These are phyloP conservation scores for Ramazzottius varieornatus DNA, from an alignment of 2,888 invertebrate genomes.

Conservation along the genomic window DNA sequence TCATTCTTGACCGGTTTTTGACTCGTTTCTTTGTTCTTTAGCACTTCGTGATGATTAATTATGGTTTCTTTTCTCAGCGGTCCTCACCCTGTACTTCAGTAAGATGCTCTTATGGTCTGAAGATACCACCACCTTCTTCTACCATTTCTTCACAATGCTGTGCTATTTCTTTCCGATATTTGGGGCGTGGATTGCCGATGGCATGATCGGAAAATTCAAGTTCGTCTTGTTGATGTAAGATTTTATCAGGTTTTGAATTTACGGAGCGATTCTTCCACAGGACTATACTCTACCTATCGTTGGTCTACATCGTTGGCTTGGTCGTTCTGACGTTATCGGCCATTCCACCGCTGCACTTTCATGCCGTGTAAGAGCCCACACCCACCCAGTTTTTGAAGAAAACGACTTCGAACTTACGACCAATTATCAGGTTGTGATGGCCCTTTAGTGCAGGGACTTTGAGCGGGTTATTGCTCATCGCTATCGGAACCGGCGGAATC, in stretches of 20 bases:
- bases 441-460: slow-evolving; percentile 31
- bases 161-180: slow-evolving; percentile 64
- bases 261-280: slow-evolving; percentile 18
- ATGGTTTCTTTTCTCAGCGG: slow-evolving; percentile 35
- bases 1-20: background rate
- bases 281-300: slow-evolving; percentile 63
- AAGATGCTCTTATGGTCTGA: slow-evolving; percentile 44
- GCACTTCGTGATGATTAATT: background rate
- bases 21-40: background rate
- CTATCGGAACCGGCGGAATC: slow-evolving; percentile 73
- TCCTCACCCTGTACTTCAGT: slow-evolving; percentile 60
- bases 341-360: slow-evolving; percentile 15
- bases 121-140: slow-evolving; percentile 52
- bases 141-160: slow-evolving; percentile 62
- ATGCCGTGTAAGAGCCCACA: background rate
- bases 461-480: slow-evolving; percentile 43
- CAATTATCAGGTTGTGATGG: no score
- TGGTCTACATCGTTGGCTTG: slow-evolving; percentile 61
- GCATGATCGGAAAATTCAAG: slow-evolving; percentile 63
- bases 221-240: slow-evolving; percentile 12
- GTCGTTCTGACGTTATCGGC: slow-evolving; percentile 37
- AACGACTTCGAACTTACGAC: no score
- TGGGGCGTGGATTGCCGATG: slow-evolving; percentile 80
- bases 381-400: no score
- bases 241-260: background rate